phyloP scores from a whole-genome alignment of 1,140 invertebrate species.

The Lasioglossum albipes region DNA sequence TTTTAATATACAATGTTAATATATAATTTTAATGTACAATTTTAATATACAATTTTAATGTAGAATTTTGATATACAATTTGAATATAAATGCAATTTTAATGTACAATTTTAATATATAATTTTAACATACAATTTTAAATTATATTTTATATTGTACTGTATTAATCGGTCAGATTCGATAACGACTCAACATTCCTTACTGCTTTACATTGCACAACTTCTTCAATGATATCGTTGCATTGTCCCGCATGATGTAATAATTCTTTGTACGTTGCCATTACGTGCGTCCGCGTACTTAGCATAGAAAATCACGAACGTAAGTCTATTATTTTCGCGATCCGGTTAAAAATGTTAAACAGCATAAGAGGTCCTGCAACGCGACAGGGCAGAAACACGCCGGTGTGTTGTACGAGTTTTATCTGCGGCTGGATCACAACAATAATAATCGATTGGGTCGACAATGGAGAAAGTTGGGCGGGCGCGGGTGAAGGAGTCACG shows the following conservation, averaged over 20 bases:
- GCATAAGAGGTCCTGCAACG: slow-evolving; percentile 1
- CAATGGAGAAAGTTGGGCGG: slow-evolving; percentile 63
- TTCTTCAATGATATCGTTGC: neutral
- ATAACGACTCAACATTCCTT: neutral
- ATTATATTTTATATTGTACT: neutral
- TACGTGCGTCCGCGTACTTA: neutral
- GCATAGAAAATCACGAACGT: slow-evolving; percentile 25
- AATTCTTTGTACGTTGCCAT: too few relatives aligned
- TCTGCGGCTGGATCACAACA: slow-evolving; percentile 51
- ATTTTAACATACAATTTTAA: neutral
- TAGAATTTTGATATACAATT: neutral
- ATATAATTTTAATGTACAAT: neutral
- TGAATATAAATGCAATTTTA: neutral
- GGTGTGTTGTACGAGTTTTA: slow-evolving; percentile 49
- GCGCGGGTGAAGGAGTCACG: slow-evolving; percentile 49
- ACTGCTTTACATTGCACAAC: neutral
- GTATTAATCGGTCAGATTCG: neutral
- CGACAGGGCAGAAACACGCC: slow-evolving; percentile 27
- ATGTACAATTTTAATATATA: too few relatives aligned
- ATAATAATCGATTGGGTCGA: slow-evolving; percentile 63
- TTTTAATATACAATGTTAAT: too few relatives aligned
- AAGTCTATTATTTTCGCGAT: slow-evolving; percentile 37
- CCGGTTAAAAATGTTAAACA: slow-evolving; percentile 29
- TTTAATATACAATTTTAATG: neutral
- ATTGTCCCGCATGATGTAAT: slow-evolving; percentile 22